Conservation (phyloP, 2,888 invertebrate species). For the Frankliniella fusca region DNA sequence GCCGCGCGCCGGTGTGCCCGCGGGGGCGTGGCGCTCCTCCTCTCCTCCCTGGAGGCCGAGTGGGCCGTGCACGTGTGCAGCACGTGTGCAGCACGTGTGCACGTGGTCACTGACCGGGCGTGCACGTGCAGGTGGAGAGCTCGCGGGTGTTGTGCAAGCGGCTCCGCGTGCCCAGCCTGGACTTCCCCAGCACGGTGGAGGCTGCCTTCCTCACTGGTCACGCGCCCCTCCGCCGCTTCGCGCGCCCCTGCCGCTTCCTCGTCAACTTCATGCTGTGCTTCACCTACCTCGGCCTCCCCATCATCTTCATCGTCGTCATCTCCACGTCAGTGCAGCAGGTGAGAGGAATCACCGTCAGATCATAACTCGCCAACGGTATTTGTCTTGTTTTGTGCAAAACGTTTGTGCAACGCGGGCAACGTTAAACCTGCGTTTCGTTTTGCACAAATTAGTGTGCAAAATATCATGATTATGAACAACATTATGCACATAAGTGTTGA, state of each 20-base stretch:
- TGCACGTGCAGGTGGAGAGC: neutral
- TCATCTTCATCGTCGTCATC: slow-evolving; percentile 20
- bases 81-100: neutral
- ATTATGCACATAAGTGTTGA: too few relatives aligned
- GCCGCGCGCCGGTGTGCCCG: too few relatives aligned
- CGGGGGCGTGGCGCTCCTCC: too few relatives aligned
- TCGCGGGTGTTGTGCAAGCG: neutral
- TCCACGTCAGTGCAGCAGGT: slow-evolving; percentile 11
- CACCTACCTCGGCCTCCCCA: slow-evolving; percentile 11
- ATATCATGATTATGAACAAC: too few relatives aligned
- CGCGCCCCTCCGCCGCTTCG: neutral
- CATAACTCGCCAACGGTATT: too few relatives aligned
- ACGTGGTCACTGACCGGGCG: neutral
- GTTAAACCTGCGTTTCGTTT: too few relatives aligned
- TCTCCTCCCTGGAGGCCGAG: too few relatives aligned
- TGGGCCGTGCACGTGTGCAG: neutral
- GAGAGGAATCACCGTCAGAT: neutral
- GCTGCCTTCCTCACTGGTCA: slow-evolving; percentile 10
- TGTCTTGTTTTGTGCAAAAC: too few relatives aligned
- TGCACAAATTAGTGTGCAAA: too few relatives aligned
- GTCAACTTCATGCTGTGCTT: slow-evolving; percentile 23
- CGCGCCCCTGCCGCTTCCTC: neutral
- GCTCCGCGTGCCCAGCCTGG: slow-evolving; percentile 8
- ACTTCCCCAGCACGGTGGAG: slow-evolving; percentile 23
- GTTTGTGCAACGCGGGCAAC: neutral